Base-by-base conservation (phyloP, 1,140 invertebrate genomes). In the Zaprionus nigranus region DNA sequence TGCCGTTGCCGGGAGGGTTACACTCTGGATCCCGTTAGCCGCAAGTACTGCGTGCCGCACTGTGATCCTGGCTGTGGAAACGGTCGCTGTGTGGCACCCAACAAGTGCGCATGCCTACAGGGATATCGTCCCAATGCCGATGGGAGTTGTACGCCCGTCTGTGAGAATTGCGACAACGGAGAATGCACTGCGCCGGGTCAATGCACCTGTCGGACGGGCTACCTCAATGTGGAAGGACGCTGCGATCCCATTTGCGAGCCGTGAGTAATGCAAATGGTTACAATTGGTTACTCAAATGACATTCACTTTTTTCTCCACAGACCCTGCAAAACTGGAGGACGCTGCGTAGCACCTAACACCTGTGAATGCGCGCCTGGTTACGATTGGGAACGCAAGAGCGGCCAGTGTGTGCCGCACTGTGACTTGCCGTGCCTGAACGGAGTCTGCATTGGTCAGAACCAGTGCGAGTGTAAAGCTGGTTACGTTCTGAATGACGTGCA, bases 1-100 rank as follows among this genome's bases (percentile, higher is more conserved):
- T 95, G 96, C 83, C 93, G 93, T 1, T 97, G 96, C 82, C 94
- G 94, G 46, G 91, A 93, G 13, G 96, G 96, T 1, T 96, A 94
- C 88, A 93, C 84, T 4, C 76, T 95, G 49, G 94, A 96, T 64
- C 74, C 83, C 5, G 83, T 93, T 73, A 92, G 93, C 71, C 92
- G 71, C 64, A 93, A 87, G 62, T 92, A 78, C 60, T 96, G 96
- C 75, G 54, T 93, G 5, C 95, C 96, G 0, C 81, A 92, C 15
- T 96, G 96, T 75, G 92, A 91, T 1, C 92, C 93, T 5, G 93
- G 93, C 12, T 96, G 96, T 81, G 49, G 70, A 6, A 91, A 93
- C 53, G 94, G 94, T 5, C 94, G 92, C 36, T 96, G 96, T 73
- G 94, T 93, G 15, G 93, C 92, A 2, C 94, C 95, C 2, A 94